Evolutionary conservation across 2,113 vertebrate genomes (phyloP), one percentile per base, ranked within the genome.

Genomic region (Edolisoma coerulescens): DNA sequence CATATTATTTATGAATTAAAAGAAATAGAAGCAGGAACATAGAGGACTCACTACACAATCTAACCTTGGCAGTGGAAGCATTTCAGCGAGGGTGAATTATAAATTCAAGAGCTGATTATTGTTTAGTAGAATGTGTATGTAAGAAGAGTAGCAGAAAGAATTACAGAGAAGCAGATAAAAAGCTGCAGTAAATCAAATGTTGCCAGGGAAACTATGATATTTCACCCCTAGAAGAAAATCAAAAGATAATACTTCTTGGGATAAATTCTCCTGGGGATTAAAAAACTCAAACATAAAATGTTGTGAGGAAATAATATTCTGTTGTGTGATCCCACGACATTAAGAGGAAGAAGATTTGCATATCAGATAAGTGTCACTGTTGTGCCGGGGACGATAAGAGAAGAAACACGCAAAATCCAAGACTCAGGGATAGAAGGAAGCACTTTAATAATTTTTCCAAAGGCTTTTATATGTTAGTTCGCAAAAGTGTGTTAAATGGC

Each of bases 281-380:
- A 45, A 44, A 50, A 30, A 8, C 6, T 4, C 0, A 0, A 71
- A 9, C 4, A 24, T 35, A 18, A 88, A 86, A 54, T 10, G 1
- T 18, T 84, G 8, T 33, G 47, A 73, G 32, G n/a, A 84, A 77
- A 80, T 32, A 7, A 20, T 59, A 41, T 52, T 6, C 4, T 65
- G 6, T 52, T 61, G 4, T 11, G 1, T 54, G 37, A 77, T 69
- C 33, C 13, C 10, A 39, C 39, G 35, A 15, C 18, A 27, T 67
- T 67, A 50, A 54, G 32, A 70, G 20, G 27, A 94, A 61, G 16
- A 44, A 71, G 23, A 68, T 73, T 91, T 89, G 35, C 20, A 37
- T 61, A 45, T 2, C 13, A 63, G 28, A 8, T 53, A 75, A n/a
- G n/a, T n/a, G n/a, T n/a, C n/a, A n/a, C n/a, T n/a, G n/a, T n/a